These are phyloP conservation scores for Perccottus glenii DNA, from an alignment of 2,113 vertebrate species.

Conservation along the genomic window DNA sequence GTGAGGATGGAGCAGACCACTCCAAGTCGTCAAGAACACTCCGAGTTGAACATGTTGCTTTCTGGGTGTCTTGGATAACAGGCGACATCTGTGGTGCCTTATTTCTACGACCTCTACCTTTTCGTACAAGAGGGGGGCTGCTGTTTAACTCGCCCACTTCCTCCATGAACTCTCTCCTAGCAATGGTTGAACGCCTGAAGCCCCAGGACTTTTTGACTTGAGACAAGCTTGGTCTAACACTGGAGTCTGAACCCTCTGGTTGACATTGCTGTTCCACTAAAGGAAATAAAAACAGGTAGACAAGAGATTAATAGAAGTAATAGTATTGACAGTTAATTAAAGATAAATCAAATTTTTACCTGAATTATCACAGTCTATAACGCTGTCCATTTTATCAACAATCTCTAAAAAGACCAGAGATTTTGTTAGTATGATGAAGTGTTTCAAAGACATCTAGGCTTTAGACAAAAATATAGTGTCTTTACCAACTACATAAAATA, in stretches of 20 bases:
- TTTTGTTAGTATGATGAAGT: slow-evolving; percentile 16
- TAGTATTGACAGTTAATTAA: not conserved
- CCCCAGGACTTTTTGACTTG: slow-evolving; percentile 93
- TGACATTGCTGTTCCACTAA: slow-evolving; percentile 70
- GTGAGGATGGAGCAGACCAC: slow-evolving; percentile 80
- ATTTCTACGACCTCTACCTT: slow-evolving; percentile 72
- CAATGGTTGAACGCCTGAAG: slow-evolving; percentile 92
- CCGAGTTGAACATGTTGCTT: slow-evolving; percentile 64
- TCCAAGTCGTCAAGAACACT: slow-evolving; percentile 76
- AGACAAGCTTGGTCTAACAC: slow-evolving; percentile 82
- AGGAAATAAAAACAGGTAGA: slow-evolving; percentile 13
- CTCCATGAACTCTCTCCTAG: slow-evolving; percentile 84
- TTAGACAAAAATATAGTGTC: too few species aligned
- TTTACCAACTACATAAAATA: too few species aligned
- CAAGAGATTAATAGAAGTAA: slow-evolving; percentile 2
- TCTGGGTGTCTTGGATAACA: slow-evolving; percentile 43
- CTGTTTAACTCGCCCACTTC: slow-evolving; percentile 79
- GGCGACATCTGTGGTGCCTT: slow-evolving; percentile 59
- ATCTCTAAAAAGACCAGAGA: slow-evolving; percentile 40
- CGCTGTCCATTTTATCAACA: slow-evolving; percentile 27
- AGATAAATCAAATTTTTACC: slow-evolving; percentile 35
- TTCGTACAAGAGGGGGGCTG: slow-evolving; percentile 74
- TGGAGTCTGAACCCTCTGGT: slow-evolving; percentile 63
- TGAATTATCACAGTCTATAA: slow-evolving; percentile 31
- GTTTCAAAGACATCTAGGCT: too few species aligned